Evolutionary conservation across 2,797 vertebrate genomes (phyloP), one percentile per base, ranked within the genome.

Genomic region (Erpetoichthys calabaricus): DNA sequence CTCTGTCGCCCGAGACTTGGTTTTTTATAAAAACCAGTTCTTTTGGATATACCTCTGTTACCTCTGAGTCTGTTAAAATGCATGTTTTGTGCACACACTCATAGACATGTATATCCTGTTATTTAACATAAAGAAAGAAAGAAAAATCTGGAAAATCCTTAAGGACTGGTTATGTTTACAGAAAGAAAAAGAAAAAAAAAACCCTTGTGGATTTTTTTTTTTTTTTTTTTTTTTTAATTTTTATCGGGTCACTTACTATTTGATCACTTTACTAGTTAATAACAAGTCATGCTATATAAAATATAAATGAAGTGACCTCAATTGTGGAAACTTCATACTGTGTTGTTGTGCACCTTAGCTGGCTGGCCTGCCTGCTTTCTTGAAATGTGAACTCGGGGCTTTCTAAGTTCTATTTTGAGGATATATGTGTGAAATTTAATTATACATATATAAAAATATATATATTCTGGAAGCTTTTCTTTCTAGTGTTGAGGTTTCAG

Each of bases 281-380:
- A 85, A 76, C 83, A 84, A 88, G 88, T 84, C 86, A 74, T 75
- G 67, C 80, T 81, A 79, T 77, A 75, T 75, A 78, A 85, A 80
- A 76, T 78, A 80, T 87, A 82, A 92, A 89, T 86, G 83, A 93
- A 91, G 93, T 98, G 94, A 95, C 92, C 92, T 92, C 85, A 88
- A 82, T 84, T 87, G 78, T 84, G 78, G 84, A 86, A 86, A 94
- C 92, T 98, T 90, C 96, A 99, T 95, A 99, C 94, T 98, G 94
- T 99, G 94, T 96, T 88, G 80, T 76, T 72, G 60, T 69, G 42
- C 56, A 62, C 51, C 66, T 42, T 5, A 49, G 47, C n/a, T n/a
- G n/a, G n/a, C n/a, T n/a, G n/a, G n/a, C n/a, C n/a, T n/a, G n/a
- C n/a, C n/a, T n/a, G n/a, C n/a, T n/a, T 25, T 25, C 25, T 25